phyloP scores from a whole-genome alignment of 1,140 invertebrate genomes.

The Drosophila persimilis region DNA sequence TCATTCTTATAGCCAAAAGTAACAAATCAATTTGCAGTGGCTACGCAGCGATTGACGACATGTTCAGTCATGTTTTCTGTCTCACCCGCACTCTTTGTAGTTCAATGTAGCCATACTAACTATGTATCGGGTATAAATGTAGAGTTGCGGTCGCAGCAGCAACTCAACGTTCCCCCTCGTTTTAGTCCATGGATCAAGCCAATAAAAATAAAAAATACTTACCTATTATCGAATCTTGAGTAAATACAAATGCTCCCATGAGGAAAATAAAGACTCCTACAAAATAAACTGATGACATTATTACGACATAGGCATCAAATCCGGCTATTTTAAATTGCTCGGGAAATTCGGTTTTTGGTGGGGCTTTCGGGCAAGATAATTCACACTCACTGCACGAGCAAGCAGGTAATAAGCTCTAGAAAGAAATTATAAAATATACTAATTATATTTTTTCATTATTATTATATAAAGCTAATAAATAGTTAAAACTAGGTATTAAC shows the following conservation, averaged over 20 bases:
- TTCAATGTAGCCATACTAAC: no score
- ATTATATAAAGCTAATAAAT: no score
- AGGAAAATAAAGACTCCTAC: constrained; percentile 88
- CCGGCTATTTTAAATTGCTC: constrained; percentile 88
- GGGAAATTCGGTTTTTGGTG: constrained; percentile 86
- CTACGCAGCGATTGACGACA: no score
- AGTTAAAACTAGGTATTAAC: no score
- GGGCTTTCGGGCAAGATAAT: constrained; percentile 89
- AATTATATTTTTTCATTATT: background rate
- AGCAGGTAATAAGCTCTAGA: constrained; percentile 85
- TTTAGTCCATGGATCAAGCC: background rate
- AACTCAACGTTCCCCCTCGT: no score
- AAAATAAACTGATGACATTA: constrained; percentile 91
- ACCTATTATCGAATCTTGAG: constrained; percentile 70
- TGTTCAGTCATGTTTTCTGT: no score
- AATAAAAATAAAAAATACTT: constrained; percentile 12
- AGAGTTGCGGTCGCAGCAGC: no score
- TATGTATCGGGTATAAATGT: no score
- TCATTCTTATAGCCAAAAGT: no score
- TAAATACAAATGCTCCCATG: constrained; percentile 83
- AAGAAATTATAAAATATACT: constrained; percentile 10
- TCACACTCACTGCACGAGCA: constrained; percentile 96
- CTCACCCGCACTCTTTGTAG: no score
- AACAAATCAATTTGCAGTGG: no score
- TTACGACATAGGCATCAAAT: constrained; percentile 89